These are phyloP conservation scores for Pyrrhia umbra DNA, from an alignment of 2,888 invertebrate genomes.

Conservation along the genomic window DNA sequence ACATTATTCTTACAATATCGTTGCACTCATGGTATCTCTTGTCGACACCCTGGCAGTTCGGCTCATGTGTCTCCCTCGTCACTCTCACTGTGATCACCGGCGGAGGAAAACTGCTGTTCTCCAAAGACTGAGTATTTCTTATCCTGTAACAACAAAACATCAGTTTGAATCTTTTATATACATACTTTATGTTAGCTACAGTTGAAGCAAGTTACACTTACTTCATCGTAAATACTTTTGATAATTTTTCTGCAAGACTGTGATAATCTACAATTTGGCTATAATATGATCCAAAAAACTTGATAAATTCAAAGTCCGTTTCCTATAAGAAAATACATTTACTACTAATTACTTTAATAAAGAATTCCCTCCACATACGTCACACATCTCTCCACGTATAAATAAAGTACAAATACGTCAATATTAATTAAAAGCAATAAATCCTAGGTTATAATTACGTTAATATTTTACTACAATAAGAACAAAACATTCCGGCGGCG, in stretches of 20 bases:
- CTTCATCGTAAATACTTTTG: no score
- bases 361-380: no score
- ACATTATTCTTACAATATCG: slow-evolving; percentile 89
- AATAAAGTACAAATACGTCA: slow-evolving; percentile 52
- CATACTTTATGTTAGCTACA: no score
- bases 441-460: slow-evolving; percentile 62
- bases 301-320: no score
- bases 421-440: slow-evolving; percentile 65
- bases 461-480: slow-evolving; percentile 62
- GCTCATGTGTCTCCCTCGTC: slow-evolving; percentile 69
- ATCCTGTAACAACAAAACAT: slow-evolving; percentile 74
- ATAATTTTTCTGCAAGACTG: no score
- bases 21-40: slow-evolving; percentile 95
- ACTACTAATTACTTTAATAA: not conserved
- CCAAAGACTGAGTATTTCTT: slow-evolving; percentile 48
- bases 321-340: no score
- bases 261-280: no score
- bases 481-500: slow-evolving; percentile 62
- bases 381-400: slow-evolving; percentile 36
- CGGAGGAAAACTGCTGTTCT: slow-evolving; percentile 59
- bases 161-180: not conserved
- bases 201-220: no score
- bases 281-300: no score
- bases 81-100: slow-evolving; percentile 76
- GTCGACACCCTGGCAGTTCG: slow-evolving; percentile 93